Base-by-base conservation (phyloP, 2,113 vertebrate species). In the Ctenodactylus gundi region DNA sequence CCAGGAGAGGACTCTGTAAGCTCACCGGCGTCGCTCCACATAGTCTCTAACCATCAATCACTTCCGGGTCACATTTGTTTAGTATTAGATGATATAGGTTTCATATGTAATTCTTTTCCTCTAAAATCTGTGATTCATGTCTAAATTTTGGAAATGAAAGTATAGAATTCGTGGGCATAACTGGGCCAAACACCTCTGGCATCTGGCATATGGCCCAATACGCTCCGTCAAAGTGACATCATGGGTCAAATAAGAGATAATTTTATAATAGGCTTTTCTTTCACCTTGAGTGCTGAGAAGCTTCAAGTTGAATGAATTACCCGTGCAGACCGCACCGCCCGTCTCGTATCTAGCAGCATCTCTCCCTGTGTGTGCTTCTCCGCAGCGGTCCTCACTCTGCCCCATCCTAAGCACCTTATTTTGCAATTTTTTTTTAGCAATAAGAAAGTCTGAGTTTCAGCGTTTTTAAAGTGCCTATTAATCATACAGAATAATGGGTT, bases 81-180 rank as follows among this genome's bases (percentile, higher is more conserved):
- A 49, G 34, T 36, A 1, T 29, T 65, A 41, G 10, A 34, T 76
- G 18, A 6, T 51, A 57, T 51, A 1, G 31, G 29, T 78, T 81
- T 92, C 41, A 49, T 36, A 64, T 39, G 3, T 72, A 75, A 91
- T 80, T 10, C n/a, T 58, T 55, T 78, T 95, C 57, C 64, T 82
- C 62, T 80, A 39, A 85, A 88, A 73, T 49, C 15, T 85, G 44
- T 65, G 8, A 62, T 83, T 83, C 68, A 25, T 75, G 51, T 46
- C 27, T 88, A 31, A 81, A 95, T 91, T 80, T 95, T 75, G 3
- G 55, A 81, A 90, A 91, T 41, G 58, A 93, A 88, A 67, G n/a
- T 11, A 34, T 53, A 81, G 67, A 88, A 65, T 36, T 60, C 17
- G 8, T 39, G 46, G 27, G 5, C 3, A 68, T 6, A 82, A 73